Evolutionary conservation across 2,888 invertebrate species (phyloP), one percentile per base, ranked within the genome.

Genomic region (Pherbina coryleti): DNA sequence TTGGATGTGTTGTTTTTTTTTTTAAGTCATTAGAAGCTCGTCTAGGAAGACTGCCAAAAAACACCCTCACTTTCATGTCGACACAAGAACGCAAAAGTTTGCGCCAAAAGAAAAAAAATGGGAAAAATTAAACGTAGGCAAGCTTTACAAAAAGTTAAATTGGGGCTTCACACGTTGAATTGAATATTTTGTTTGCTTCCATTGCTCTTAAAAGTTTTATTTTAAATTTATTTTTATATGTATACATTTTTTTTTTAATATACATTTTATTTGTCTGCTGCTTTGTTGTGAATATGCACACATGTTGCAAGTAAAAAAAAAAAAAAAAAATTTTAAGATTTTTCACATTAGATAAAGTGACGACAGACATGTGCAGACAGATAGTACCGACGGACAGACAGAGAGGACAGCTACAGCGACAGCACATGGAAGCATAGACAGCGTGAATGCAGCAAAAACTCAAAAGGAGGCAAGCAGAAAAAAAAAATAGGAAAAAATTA

Each of bases 321-420:
- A 44, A 7, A 44, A 44, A 44, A 11, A 37, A 7, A 37, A 66
- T 5, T 7, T 11, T 57, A 34, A 73, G 73, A 73, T 74, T 74
- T 74, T 74, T 62, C 64, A 62, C 51, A 74, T 64, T 64, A 64
- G 64, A 74, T 74, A 64, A 74, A 49, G 64, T 51, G 74, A 74
- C 64, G 74, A 74, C 64, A 74, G 62, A 74, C 74, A 74, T 49
- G 49, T 44, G 64, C 49, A 51, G 57, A 72, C 72, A 70, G 70
- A 28, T 64, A 64, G 31, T 31, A 25, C n/a, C 0, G 64, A 64
- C 34, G 31, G 34, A 69, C 28, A 7, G 14, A 69, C 8, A 28
- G 31, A 31, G 31, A n/a, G 22, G n/a, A 51, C 64, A 51, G 51
- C 4, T 64, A 64, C 28, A 49, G 53, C 31, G 53, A 28, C 49